A percentile compares a stretch with the other conserved stretches of the same genome.
Conservation (phyloP, 2,113 vertebrate species). For the Phylloscopus trochilus region DNA sequence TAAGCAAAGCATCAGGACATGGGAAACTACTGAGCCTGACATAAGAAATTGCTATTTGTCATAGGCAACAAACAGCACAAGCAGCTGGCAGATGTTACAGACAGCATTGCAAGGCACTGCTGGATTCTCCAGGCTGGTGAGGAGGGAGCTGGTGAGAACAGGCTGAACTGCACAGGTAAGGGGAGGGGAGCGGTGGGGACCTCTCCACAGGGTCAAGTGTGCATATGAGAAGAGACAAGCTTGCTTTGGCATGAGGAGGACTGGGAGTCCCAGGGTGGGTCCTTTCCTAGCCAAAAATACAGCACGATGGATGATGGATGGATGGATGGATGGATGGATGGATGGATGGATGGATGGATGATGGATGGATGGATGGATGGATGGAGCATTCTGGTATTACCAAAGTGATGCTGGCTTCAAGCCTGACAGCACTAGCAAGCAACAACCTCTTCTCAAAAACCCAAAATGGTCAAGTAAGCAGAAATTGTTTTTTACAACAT, state of each 20-base stretch:
- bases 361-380: background rate
- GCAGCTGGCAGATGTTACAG: background rate
- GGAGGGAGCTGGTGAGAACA: background rate
- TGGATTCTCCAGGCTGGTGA: background rate
- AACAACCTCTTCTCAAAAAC: background rate
- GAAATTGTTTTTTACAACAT: background rate
- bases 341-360: background rate
- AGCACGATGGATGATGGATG: background rate
- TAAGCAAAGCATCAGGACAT: background rate
- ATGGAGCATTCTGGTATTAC: background rate
- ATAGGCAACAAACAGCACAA: background rate
- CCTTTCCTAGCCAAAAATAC: background rate
- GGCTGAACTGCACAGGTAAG: background rate
- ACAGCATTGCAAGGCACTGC: fast-evolving
- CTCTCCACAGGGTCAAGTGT: background rate
- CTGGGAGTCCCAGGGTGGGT: fast-evolving
- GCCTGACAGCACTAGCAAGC: background rate
- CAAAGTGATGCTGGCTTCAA: fast-evolving
- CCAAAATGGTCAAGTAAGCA: background rate
- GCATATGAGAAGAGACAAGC: background rate
- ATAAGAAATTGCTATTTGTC: background rate
- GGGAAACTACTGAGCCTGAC: background rate
- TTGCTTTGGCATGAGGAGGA: background rate
- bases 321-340: background rate
- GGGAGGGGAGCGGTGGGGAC: fast-evolving